phyloP scores from a whole-genome alignment of 2,888 invertebrate genomes.

The Lasioglossum morio region DNA sequence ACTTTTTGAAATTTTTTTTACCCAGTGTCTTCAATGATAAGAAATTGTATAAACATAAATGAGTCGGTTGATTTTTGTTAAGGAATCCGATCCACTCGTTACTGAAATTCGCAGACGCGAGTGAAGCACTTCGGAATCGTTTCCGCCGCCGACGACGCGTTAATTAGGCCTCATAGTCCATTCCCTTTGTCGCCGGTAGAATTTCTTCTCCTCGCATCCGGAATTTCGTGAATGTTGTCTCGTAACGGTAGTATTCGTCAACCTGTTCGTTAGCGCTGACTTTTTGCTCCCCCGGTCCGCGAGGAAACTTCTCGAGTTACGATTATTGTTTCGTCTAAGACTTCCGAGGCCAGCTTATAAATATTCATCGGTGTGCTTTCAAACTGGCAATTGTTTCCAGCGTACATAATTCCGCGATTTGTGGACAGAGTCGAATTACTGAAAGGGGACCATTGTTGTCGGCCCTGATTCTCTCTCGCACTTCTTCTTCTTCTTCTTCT shows the following conservation, averaged over 20 bases:
- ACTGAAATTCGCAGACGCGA: background rate
- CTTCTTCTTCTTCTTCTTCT: background rate
- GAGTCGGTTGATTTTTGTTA: background rate
- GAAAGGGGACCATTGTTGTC: conserved; percentile 77
- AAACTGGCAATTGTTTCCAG: conserved; percentile 75
- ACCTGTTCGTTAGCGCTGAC: conserved; percentile 31
- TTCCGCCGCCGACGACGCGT: conserved; percentile 10
- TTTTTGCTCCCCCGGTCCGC: conserved; percentile 32
- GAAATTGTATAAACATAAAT: background rate
- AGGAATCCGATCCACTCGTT: background rate
- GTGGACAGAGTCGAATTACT: conserved; percentile 79
- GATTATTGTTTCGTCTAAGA: conserved; percentile 56
- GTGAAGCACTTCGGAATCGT: conserved; percentile 11
- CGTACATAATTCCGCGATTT: conserved; percentile 76
- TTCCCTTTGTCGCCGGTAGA: conserved; percentile 8
- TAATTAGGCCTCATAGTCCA: conserved; percentile 26
- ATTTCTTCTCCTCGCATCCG: conserved; percentile 22
- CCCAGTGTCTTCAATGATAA: background rate
- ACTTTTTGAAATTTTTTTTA: background rate
- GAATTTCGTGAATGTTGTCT: conserved; percentile 15
- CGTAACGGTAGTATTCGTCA: conserved; percentile 19
- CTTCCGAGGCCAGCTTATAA: conserved; percentile 39
- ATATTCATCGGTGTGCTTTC: conserved; percentile 57
- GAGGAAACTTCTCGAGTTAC: conserved; percentile 38
- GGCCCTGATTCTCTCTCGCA: conserved; percentile 1